Evolutionary conservation across 2,797 vertebrate genomes (phyloP).

Genomic region (Galago senegalensis): DNA sequence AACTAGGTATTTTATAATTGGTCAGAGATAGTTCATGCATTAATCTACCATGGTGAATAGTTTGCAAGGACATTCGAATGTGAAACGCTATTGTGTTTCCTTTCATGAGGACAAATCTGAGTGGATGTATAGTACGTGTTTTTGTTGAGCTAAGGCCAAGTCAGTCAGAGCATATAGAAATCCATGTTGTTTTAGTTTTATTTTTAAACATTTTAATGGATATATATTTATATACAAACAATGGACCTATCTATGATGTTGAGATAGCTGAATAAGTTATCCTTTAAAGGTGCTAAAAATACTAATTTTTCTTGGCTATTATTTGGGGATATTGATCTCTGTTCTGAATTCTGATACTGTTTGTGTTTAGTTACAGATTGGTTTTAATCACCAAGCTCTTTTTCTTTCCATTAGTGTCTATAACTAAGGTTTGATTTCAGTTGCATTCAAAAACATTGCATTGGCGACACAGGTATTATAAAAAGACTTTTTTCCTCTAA

Average conservation of each 20-base stretch:
- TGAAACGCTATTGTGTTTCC: neutral
- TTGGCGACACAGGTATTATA: constrained; percentile 19
- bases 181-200: neutral
- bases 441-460: neutral
- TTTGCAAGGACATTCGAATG: constrained; percentile 25
- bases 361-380: neutral
- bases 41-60: neutral
- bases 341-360: neutral
- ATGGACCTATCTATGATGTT: constrained; percentile 19
- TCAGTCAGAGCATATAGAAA: neutral
- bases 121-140: neutral
- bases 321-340: neutral
- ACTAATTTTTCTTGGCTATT: neutral
- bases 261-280: constrained; percentile 44
- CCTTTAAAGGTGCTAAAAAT: constrained; percentile 34
- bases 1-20: constrained; percentile 51
- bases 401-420: neutral
- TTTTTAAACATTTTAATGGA: neutral
- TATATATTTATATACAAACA: neutral
- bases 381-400: neutral
- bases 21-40: constrained; percentile 14
- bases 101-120: constrained; percentile 10
- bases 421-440: constrained; percentile 11
- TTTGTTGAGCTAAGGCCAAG: neutral
- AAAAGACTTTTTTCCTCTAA: neutral